Evolutionary conservation across 92 coral and sea anemone genomes (phyloP).

Genomic region (Palythoa grandiflora): DNA sequence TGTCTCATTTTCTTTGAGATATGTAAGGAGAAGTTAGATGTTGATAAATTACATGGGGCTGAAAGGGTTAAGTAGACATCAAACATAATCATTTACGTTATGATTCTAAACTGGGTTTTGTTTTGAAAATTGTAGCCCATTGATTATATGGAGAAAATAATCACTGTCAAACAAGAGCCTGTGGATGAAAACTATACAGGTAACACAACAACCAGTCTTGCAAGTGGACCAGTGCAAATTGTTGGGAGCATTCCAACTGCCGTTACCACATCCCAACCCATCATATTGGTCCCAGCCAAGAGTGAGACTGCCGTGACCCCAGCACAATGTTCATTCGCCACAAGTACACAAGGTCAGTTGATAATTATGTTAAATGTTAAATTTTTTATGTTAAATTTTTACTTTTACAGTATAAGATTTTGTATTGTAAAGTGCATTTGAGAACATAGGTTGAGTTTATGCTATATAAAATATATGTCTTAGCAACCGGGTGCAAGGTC

Average conservation of each 20-base stretch:
- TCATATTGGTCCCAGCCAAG: conserved; percentile 47
- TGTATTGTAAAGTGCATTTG: too few species aligned
- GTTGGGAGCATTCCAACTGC: conserved; percentile 23
- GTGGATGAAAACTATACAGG: conserved; percentile 71
- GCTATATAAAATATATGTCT: too few species aligned
- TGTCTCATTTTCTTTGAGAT: too few species aligned
- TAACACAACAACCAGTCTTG: conserved; percentile 31
- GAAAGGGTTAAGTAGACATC: too few species aligned
- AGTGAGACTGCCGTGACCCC: conserved; percentile 31
- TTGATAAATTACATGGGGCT: too few species aligned
- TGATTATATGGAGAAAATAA: conserved; percentile 93
- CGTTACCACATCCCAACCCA: conserved; percentile 14
- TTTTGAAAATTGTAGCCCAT: conserved; percentile 33
- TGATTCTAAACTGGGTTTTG: neutral
- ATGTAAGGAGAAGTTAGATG: too few species aligned
- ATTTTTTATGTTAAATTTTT: too few species aligned
- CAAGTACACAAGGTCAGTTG: conserved; percentile 39
- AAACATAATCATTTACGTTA: neutral
- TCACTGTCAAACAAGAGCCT: conserved; percentile 92
- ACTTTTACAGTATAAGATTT: too few species aligned
- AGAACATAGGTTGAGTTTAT: too few species aligned
- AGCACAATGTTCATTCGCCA: conserved; percentile 39
- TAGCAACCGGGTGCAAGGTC: too few species aligned
- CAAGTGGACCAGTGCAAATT: conserved; percentile 34
- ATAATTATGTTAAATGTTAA: too few species aligned